A percentile compares a stretch with the other conserved stretches of the same genome.
Evolutionary conservation across 2,113 vertebrate genomes (phyloP).

Genomic region (Galbula dea): DNA sequence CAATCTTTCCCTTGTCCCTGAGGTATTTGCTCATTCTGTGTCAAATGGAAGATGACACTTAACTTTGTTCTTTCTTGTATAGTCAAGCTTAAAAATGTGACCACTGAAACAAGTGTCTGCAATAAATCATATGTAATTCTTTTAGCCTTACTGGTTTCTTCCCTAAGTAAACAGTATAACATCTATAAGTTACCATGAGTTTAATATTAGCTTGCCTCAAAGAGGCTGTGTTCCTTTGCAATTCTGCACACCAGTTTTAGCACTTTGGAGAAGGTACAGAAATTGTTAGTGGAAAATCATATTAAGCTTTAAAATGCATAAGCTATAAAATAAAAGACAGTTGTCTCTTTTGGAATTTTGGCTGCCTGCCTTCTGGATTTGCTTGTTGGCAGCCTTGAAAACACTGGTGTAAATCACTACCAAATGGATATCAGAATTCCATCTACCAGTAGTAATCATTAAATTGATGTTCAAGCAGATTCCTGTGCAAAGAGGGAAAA

Average conservation of each 20-base stretch:
- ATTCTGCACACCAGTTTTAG: constrained; percentile 63
- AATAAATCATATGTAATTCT: constrained; percentile 57
- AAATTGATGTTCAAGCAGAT: constrained; percentile 65
- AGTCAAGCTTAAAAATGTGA: constrained; percentile 28
- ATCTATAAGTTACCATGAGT: constrained; percentile 66
- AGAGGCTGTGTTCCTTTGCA: constrained; percentile 63
- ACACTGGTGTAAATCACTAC: constrained; percentile 74
- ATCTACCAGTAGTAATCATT: constrained; percentile 67
- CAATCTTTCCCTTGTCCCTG: background rate
- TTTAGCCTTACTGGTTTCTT: constrained; percentile 41
- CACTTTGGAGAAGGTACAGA: constrained; percentile 70
- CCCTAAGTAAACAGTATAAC: constrained; percentile 61
- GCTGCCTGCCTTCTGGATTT: constrained; percentile 72
- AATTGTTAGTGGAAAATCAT: constrained; percentile 77
- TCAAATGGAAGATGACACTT: background rate
- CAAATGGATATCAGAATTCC: constrained; percentile 79
- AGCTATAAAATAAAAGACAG: constrained; percentile 79
- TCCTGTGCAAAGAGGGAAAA: constrained; percentile 44
- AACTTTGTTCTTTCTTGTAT: background rate
- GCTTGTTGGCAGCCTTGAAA: constrained; percentile 73
- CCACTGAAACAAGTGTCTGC: constrained; percentile 26
- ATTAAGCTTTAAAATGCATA: constrained; percentile 75
- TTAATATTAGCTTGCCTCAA: constrained; percentile 68
- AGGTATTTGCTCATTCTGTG: constrained; percentile 10
- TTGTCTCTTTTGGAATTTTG: constrained; percentile 77